Base-by-base conservation (phyloP, 2,113 vertebrate species). In the Phylloscopus whistleri region DNA sequence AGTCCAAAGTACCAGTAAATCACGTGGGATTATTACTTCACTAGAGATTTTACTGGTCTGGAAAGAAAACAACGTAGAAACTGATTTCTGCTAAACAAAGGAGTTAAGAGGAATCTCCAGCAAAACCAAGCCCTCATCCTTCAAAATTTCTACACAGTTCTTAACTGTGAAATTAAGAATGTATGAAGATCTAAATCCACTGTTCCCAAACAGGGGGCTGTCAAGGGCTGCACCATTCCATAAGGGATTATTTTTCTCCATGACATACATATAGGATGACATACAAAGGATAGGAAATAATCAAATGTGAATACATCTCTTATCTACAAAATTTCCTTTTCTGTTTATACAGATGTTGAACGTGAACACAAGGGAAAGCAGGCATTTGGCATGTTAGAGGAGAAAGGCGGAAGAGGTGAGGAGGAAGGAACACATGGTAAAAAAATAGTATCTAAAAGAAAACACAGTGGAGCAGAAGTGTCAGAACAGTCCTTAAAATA, bases 1-100 rank as follows among this genome's bases (percentile, higher is more conserved):
- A 68, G 15, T 86, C 95, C 81, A 95, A 89, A 76, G 52, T 77
- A 72, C 77, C 62, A 85, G 66, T 66, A 94, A 97, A 95, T 92
- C 96, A 95, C 28, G 27, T 94, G 91, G 77, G 91, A 87, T 95
- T 95, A 89, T 82, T 92, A 76, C 77, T 96, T 95, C 4, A 11
- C 44, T 84, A 75, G 86, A 87, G 66, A 84, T 95, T 94, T 91
- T 95, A 79, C 81, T 91, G 62, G 16, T 89, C n/a, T 68, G 43
- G 66, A 91, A 84, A 87, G 49, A 90, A 92, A 90, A 84, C 51
- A 90, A 93, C 78, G 59, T 59, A 78, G 89, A 89, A 94, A 91
- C 41, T 0, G 6, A 94, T 95, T 95, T 96, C 77, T 95, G 28
- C 49, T 82, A 76, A 87, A 95, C 69, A 82, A 87, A 87, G 35